Evolutionary conservation across 2,888 invertebrate species (phyloP).

Genomic region (Seira sanloemensis): DNA sequence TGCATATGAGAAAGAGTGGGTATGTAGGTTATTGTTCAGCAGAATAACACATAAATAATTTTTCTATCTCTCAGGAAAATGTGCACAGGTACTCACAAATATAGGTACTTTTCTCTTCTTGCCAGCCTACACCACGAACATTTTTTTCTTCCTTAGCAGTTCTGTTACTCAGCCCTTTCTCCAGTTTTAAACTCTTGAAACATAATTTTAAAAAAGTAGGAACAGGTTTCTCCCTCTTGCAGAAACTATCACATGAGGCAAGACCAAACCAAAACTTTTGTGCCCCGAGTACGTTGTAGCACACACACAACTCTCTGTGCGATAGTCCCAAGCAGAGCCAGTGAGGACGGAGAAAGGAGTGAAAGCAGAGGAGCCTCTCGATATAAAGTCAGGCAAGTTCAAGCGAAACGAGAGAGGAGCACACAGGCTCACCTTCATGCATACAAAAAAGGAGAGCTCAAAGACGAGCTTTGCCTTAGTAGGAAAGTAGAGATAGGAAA

Average conservation of each 20-base stretch:
- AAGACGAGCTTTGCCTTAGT: constrained; percentile 28
- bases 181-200: neutral
- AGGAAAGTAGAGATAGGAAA: constrained; percentile 62
- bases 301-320: neutral
- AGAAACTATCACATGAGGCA: neutral
- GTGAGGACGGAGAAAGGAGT: neutral
- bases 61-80: too few species aligned
- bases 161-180: neutral
- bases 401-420: neutral
- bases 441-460: constrained; percentile 49
- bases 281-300: too few species aligned
- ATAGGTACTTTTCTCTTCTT: neutral
- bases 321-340: neutral
- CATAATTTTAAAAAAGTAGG: neutral
- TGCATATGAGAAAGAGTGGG: neutral
- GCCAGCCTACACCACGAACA: neutral
- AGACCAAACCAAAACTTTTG: neutral
- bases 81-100: too few species aligned
- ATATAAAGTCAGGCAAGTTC: neutral
- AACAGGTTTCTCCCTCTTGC: neutral
- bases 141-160: neutral
- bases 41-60: too few species aligned
- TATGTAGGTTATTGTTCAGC: neutral
- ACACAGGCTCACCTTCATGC: constrained; percentile 11
- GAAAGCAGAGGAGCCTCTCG: neutral